These are phyloP conservation scores for Takifugu bimaculatus DNA, from an alignment of 2,113 vertebrate genomes.

Conservation along the genomic window DNA sequence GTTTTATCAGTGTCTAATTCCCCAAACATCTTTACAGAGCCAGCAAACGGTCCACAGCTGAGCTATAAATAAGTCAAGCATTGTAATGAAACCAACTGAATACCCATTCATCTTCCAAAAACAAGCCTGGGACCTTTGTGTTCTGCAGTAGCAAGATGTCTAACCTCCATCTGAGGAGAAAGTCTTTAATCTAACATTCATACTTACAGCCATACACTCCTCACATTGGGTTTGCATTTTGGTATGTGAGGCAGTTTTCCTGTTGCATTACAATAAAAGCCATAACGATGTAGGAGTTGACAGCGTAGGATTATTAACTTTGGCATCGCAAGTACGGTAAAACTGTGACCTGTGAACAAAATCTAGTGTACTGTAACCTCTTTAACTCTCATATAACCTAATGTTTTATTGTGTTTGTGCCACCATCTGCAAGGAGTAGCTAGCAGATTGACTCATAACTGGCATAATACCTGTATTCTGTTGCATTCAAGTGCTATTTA, in stretches of 20 bases:
- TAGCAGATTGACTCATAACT: too few species aligned
- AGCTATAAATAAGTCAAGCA: slow-evolving; percentile 71
- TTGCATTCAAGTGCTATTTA: too few species aligned
- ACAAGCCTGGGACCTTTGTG: slow-evolving; percentile 55
- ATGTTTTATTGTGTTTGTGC: too few species aligned
- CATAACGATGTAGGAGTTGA: slow-evolving; percentile 30
- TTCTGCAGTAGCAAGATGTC: slow-evolving; percentile 11
- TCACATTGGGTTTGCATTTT: not conserved
- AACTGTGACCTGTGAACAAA: too few species aligned
- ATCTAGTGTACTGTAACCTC: too few species aligned
- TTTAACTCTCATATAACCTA: too few species aligned
- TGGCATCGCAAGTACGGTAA: too few species aligned
- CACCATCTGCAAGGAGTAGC: too few species aligned
- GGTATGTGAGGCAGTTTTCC: not conserved
- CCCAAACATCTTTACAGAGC: slow-evolving; percentile 57
- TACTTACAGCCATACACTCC: not conserved
- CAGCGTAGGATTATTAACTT: not conserved
- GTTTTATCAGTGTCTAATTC: slow-evolving; percentile 65
- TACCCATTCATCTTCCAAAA: slow-evolving; percentile 72
- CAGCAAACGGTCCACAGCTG: slow-evolving; percentile 43
- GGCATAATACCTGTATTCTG: too few species aligned
- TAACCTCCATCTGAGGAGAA: not conserved
- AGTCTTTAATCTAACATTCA: slow-evolving; percentile 4
- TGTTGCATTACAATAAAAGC: slow-evolving; percentile 20
- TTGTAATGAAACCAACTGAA: slow-evolving; percentile 71